Conservation (phyloP, 2,888 invertebrate species). For the Cynaeus angustus region DNA sequence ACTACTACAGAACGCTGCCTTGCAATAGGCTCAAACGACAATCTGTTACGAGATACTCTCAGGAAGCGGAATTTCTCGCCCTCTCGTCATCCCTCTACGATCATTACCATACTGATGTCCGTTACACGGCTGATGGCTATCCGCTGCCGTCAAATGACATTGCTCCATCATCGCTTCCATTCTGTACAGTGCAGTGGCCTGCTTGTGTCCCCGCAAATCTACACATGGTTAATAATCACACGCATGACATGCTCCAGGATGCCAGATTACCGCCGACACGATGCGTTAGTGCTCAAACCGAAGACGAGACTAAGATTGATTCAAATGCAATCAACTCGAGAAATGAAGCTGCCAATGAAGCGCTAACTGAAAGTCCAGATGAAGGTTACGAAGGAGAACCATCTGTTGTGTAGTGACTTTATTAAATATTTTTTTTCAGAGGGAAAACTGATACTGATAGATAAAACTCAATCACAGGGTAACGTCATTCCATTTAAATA, state of each 20-base stretch:
- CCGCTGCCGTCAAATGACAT: conserved; percentile 55
- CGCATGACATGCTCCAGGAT: conserved; percentile 41
- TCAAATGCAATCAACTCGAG: conserved; percentile 48
- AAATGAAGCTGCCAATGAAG: conserved; percentile 56
- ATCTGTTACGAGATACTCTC: conserved; percentile 75
- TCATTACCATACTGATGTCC: conserved; percentile 76
- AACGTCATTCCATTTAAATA: conserved; percentile 19
- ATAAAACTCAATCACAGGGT: conserved; percentile 41
- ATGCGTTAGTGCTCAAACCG: conserved; percentile 66
- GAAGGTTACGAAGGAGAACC: conserved; percentile 67
- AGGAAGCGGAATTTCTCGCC: conserved; percentile 79
- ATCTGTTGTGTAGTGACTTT: conserved; percentile 58
- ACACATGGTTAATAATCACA: conserved; percentile 60
- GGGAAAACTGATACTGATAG: conserved; percentile 11
- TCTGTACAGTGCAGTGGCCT: conserved; percentile 71
- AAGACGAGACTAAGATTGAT: conserved; percentile 54
- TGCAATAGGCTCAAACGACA: conserved; percentile 78
- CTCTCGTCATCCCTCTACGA: conserved; percentile 54
- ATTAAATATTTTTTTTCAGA: conserved; percentile 2
- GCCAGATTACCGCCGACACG: conserved; percentile 30
- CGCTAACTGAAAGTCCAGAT: conserved; percentile 64
- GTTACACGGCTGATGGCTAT: conserved; percentile 88
- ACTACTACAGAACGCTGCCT: conserved; percentile 82
- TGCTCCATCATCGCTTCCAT: conserved; percentile 71
- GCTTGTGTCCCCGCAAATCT: conserved; percentile 71